phyloP scores from a whole-genome alignment of 2,888 invertebrate species.

The Drosophila anomalipes region DNA sequence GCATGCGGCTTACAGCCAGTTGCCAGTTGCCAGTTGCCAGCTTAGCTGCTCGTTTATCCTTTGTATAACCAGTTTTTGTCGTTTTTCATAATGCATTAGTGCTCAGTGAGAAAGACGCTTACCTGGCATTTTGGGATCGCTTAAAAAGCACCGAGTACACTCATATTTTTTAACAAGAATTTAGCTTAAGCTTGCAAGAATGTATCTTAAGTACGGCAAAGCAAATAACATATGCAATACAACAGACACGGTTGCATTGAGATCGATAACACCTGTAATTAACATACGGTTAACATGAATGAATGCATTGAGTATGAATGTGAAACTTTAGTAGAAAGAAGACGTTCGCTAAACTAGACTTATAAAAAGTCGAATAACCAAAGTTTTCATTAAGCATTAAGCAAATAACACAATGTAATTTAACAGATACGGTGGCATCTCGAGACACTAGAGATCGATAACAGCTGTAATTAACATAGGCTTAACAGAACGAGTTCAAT shows the following conservation, averaged over 20 bases:
- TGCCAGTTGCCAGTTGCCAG: not conserved
- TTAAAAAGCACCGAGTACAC: not conserved
- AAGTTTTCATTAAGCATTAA: not conserved
- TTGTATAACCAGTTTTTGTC: slow-evolving; percentile 9
- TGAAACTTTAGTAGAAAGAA: not conserved
- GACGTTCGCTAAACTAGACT: not conserved
- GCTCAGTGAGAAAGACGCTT: not conserved
- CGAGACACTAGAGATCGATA: not conserved
- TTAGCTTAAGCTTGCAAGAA: not conserved
- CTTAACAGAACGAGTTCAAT: too few species aligned
- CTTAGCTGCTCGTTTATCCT: slow-evolving; percentile 9
- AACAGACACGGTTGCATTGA: not conserved
- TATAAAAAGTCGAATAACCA: not conserved
- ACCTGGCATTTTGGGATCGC: not conserved
- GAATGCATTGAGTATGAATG: not conserved
- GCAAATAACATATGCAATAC: not conserved
- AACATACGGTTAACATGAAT: not conserved
- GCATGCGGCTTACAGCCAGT: slow-evolving; percentile 17
- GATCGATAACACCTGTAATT: not conserved
- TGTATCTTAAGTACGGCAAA: not conserved
- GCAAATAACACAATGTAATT: not conserved
- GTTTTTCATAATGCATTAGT: slow-evolving; percentile 24
- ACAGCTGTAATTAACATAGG: not conserved
- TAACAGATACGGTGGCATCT: not conserved
- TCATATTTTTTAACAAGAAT: not conserved